These are phyloP conservation scores for Lasiommata megera DNA, from an alignment of 2,888 invertebrate genomes.

Conservation along the genomic window DNA sequence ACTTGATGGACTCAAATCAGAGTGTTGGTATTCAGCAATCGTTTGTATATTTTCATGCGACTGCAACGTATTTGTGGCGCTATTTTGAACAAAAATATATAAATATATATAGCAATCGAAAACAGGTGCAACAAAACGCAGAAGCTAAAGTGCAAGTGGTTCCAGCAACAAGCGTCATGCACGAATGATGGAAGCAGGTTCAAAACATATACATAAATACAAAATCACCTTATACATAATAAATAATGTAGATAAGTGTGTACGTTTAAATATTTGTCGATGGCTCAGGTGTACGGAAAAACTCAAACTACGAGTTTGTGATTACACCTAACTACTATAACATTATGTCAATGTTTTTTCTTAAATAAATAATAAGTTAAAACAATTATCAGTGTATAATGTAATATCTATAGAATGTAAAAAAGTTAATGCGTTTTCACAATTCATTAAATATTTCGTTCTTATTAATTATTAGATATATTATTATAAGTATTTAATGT, in stretches of 20 bases:
- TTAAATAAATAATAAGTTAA: too few relatives aligned
- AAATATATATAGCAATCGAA: conserved; percentile 29
- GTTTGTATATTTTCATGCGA: conserved; percentile 47
- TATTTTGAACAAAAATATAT: conserved; percentile 42
- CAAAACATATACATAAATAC: conserved; percentile 29
- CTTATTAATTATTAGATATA: too few relatives aligned
- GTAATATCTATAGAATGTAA: too few relatives aligned
- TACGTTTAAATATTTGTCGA: too few relatives aligned
- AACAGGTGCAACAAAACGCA: conserved; percentile 27
- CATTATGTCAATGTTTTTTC: too few relatives aligned
- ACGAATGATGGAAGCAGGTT: conserved; percentile 69
- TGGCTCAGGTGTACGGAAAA: too few relatives aligned
- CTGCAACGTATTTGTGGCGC: conserved; percentile 37
- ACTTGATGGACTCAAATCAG: conserved; percentile 52
- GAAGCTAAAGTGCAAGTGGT: conserved; percentile 33
- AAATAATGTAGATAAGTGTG: not conserved
- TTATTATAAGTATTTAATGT: too few relatives aligned
- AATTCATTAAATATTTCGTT: too few relatives aligned
- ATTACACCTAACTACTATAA: too few relatives aligned
- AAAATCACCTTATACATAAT: not conserved
- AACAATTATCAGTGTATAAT: too few relatives aligned
- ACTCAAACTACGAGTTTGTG: too few relatives aligned
- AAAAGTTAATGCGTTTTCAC: too few relatives aligned
- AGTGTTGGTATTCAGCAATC: conserved; percentile 65
- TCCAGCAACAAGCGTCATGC: conserved; percentile 26